These are phyloP conservation scores for Sus cebifrons DNA, from an alignment of 2,797 vertebrate genomes.

Conservation along the genomic window DNA sequence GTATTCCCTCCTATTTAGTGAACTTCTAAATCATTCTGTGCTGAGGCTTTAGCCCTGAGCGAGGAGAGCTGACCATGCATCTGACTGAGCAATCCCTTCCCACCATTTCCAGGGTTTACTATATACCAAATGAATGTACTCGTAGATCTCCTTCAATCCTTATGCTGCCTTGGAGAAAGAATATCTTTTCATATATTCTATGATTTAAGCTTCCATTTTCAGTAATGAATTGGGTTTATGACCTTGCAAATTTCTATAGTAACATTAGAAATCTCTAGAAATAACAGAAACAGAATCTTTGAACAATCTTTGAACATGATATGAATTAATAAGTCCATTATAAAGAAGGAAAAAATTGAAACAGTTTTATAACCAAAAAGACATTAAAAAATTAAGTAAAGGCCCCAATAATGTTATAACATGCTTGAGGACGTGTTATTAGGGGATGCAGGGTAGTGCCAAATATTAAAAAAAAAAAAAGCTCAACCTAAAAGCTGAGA, in stretches of 20 bases:
- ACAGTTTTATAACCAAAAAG: background rate
- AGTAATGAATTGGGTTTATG: background rate
- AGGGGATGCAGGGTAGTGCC: background rate
- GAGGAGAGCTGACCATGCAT: background rate
- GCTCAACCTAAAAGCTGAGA: background rate
- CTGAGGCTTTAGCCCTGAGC: background rate
- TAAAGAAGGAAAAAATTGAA: background rate
- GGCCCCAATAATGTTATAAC: background rate
- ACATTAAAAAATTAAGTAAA: background rate
- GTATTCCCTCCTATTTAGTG: background rate
- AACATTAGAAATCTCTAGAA: background rate
- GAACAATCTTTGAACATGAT: background rate
- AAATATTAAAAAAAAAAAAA: background rate
- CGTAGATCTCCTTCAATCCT: background rate
- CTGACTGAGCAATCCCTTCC: background rate
- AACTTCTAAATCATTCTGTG: background rate
- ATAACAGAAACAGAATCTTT: background rate
- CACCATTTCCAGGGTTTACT: background rate
- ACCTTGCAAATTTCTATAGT: background rate
- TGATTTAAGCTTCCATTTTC: background rate
- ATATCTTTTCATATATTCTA: background rate
- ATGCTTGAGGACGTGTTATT: background rate
- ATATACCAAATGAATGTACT: background rate
- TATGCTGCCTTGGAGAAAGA: background rate
- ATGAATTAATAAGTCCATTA: background rate